Percentiles rank a stretch among this genome's conserved stretches.
phyloP scores from a whole-genome alignment of 2,888 invertebrate species.

The Tenthredo scrophulariae region DNA sequence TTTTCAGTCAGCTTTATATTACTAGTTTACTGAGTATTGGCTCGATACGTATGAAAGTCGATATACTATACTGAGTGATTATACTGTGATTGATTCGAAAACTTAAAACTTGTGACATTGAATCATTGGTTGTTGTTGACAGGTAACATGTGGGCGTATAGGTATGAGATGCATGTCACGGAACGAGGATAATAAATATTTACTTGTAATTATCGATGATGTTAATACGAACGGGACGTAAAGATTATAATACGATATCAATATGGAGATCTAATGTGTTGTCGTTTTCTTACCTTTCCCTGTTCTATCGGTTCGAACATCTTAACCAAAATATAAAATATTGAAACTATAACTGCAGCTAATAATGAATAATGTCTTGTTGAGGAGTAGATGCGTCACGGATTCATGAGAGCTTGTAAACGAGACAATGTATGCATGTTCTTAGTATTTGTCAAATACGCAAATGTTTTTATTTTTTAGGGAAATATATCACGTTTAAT shows the following conservation, averaged over 20 bases:
- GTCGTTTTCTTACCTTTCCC: slow-evolving; percentile 69
- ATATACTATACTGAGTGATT: not conserved
- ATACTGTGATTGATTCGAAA: not conserved
- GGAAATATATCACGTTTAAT: not conserved
- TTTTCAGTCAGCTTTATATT: not conserved
- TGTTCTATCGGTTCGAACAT: slow-evolving; percentile 75
- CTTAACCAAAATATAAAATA: slow-evolving; percentile 46
- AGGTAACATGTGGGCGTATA: slow-evolving; percentile 53
- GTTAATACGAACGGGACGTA: not conserved
- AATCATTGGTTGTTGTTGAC: slow-evolving; percentile 44
- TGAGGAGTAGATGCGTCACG: slow-evolving; percentile 5
- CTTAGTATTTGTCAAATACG: not conserved
- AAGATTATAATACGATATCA: not conserved
- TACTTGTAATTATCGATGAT: not conserved
- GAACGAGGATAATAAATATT: slow-evolving; percentile 27
- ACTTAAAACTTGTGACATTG: slow-evolving; percentile 20
- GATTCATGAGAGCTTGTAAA: slow-evolving; percentile 11
- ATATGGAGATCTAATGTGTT: not conserved
- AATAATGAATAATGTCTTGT: not conserved
- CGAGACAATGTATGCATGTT: slow-evolving; percentile 19
- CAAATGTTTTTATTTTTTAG: not conserved
- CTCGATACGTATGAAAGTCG: not conserved
- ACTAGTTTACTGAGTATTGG: not conserved
- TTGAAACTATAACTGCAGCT: not conserved
- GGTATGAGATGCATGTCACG: slow-evolving; percentile 15